A percentile compares a stretch with the other conserved stretches of the same genome.
These are phyloP conservation scores for Triplophysa dalaica DNA, from an alignment of 2,113 vertebrate genomes.

Conservation along the genomic window DNA sequence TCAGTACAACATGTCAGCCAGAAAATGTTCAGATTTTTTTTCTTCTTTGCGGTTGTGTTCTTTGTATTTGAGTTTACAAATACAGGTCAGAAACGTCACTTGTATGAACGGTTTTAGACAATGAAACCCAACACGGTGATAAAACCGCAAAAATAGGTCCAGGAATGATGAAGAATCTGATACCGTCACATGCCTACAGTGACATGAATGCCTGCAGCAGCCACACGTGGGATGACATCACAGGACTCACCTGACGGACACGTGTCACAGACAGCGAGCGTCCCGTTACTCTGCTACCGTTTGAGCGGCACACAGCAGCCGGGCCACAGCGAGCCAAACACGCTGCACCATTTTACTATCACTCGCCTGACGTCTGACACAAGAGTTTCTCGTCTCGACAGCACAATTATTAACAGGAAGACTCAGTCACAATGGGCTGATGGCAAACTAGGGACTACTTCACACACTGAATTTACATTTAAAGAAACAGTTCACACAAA, in stretches of 20 bases:
- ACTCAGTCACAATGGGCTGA: conserved; percentile 5
- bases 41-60: too few relatives aligned
- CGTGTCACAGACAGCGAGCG: conserved; percentile 1
- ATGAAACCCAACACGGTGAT: too few relatives aligned
- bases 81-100: too few relatives aligned
- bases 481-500: too few relatives aligned
- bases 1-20: too few relatives aligned
- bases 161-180: too few relatives aligned
- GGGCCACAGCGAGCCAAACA: conserved; percentile 69
- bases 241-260: conserved; percentile 26
- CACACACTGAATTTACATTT: not conserved
- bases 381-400: conserved; percentile 48
- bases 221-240: not conserved
- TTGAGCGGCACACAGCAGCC: conserved; percentile 73
- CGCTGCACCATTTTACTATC: conserved; percentile 73
- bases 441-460: not conserved
- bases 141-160: too few relatives aligned
- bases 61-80: too few relatives aligned
- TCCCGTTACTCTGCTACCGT: conserved; percentile 69
- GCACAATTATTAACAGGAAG: conserved; percentile 22
- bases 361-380: conserved; percentile 75
- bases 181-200: not conserved
- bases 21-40: too few relatives aligned
- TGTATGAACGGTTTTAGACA: too few relatives aligned
- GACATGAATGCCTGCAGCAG: conserved; percentile 7